These are phyloP conservation scores for Blastobasis lacticolella DNA, from an alignment of 2,888 invertebrate species.

Conservation along the genomic window DNA sequence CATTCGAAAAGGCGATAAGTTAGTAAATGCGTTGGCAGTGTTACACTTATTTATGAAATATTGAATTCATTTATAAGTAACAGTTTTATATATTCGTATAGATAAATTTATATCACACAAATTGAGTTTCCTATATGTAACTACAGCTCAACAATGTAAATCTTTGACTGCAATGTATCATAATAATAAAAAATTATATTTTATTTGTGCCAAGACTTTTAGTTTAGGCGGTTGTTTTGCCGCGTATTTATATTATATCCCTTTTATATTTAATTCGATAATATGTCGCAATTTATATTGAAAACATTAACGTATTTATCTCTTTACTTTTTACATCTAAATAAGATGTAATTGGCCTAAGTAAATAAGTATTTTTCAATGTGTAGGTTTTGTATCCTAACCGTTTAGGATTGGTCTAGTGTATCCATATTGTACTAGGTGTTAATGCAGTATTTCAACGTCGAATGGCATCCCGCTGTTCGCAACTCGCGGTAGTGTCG, in stretches of 20 bases:
- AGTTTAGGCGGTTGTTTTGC: conserved; percentile 45
- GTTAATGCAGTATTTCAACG: conserved; percentile 18
- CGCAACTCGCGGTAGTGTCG: conserved; percentile 51
- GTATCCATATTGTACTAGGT: conserved; percentile 27
- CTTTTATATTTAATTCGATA: conserved; percentile 19
- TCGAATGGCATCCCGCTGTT: conserved; percentile 20
- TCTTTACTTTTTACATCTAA: conserved; percentile 30
- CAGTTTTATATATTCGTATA: too few relatives aligned
- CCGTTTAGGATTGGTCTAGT: conserved; percentile 37
- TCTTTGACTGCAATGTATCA: conserved; percentile 29
- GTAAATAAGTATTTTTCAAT: conserved; percentile 58
- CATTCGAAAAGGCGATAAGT: conserved; percentile 38
- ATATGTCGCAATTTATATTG: conserved; percentile 7
- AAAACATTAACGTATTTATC: conserved; percentile 28
- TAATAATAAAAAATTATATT: conserved; percentile 41
- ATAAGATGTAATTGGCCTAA: conserved; percentile 62
- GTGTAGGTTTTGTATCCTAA: conserved; percentile 58
- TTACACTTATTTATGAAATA: conserved; percentile 32
- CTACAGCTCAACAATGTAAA: conserved; percentile 32
- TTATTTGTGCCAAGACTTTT: conserved; percentile 69
- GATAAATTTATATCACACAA: conserved; percentile 8
- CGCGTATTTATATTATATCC: conserved; percentile 13
- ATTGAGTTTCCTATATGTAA: conserved; percentile 23
- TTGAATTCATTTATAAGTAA: too few relatives aligned
- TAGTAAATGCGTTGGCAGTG: conserved; percentile 21